Conservation (phyloP, 1,140 invertebrate genomes). For the Pantala flavescens region DNA sequence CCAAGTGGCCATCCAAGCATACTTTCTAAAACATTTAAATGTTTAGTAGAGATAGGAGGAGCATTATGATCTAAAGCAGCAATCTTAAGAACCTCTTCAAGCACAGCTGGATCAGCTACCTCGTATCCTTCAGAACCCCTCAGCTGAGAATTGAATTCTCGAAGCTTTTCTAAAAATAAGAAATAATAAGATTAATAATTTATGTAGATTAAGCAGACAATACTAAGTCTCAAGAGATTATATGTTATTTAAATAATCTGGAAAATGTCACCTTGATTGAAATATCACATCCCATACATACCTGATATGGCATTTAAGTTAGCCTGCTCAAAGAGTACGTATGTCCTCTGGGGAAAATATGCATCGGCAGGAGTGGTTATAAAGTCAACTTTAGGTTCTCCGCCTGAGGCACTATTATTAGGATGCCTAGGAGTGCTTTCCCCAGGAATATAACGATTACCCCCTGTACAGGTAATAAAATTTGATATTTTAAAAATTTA, state of each 20-base stretch:
- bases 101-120: conserved; percentile 40
- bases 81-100: conserved; percentile 50
- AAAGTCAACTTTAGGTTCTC: conserved; percentile 15
- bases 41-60: conserved; percentile 30
- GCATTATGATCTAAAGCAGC: conserved; percentile 30
- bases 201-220: conserved; percentile 40
- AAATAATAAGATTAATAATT: conserved; percentile 22
- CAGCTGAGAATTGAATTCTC: conserved; percentile 61
- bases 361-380: conserved; percentile 12
- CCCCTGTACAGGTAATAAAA: conserved; percentile 29
- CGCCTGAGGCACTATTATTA: conserved; percentile 17
- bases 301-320: conserved; percentile 47
- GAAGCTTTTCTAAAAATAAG: conserved; percentile 41
- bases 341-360: conserved; percentile 39
- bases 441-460: conserved; percentile 43
- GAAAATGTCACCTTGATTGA: conserved; percentile 24
- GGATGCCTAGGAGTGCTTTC: conserved; percentile 23
- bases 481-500: conserved; percentile 19
- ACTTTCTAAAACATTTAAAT: conserved; percentile 49
- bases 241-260: conserved; percentile 27
- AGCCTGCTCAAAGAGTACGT: conserved; percentile 53
- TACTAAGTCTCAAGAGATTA: conserved; percentile 39
- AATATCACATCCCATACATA: conserved; percentile 34
- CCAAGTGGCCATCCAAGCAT: conserved; percentile 67
- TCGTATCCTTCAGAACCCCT: conserved; percentile 30